Evolutionary conservation across 2,113 vertebrate species (phyloP).

Genomic region (Equus przewalskii): DNA sequence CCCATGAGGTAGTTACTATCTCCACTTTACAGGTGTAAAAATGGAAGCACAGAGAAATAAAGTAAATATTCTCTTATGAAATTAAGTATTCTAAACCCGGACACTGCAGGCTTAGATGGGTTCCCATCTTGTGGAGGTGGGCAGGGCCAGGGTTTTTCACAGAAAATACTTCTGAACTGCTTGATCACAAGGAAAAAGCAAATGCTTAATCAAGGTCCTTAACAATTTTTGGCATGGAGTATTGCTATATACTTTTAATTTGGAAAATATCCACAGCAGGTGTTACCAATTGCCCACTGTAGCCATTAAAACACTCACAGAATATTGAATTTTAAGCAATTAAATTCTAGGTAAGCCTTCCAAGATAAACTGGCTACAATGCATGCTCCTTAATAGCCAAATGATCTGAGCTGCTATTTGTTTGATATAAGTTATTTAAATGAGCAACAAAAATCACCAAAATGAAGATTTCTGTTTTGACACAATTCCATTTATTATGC

Average conservation of each 20-base stretch:
- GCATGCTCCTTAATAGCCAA: neutral
- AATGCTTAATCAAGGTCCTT: neutral
- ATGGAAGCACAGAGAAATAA: neutral
- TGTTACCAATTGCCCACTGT: slow-evolving; percentile 32
- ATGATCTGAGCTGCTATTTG: neutral
- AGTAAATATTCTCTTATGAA: neutral
- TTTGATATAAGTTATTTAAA: neutral
- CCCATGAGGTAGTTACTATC: neutral
- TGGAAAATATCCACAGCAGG: slow-evolving; percentile 59
- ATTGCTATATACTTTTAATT: neutral
- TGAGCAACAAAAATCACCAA: neutral
- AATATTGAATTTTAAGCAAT: slow-evolving; percentile 51
- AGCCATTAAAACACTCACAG: neutral
- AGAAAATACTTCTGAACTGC: neutral
- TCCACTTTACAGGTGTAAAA: neutral
- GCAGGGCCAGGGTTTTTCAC: neutral
- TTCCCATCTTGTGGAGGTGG: neutral
- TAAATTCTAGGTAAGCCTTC: slow-evolving; percentile 10
- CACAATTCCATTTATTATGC: neutral
- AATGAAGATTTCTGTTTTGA: slow-evolving; percentile 38
- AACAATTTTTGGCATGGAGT: neutral
- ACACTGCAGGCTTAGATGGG: neutral
- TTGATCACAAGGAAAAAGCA: neutral
- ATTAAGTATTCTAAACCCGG: neutral
- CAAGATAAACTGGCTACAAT: slow-evolving; percentile 39